phyloP scores from a whole-genome alignment of 1,140 invertebrate genomes.

The Drosophila aff. region DNA sequence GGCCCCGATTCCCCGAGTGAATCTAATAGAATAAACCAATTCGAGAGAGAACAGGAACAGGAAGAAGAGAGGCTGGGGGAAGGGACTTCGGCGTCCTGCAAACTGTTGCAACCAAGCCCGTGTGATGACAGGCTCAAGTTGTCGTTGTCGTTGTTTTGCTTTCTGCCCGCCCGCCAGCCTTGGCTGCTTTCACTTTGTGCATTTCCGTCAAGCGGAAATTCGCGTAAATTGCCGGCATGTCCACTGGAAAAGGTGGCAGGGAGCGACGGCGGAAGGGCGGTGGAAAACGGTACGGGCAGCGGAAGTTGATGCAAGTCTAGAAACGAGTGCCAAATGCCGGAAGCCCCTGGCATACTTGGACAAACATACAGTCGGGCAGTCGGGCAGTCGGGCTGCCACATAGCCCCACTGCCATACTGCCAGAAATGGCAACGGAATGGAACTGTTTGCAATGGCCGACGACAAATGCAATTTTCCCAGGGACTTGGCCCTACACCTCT shows the following conservation, averaged over 20 bases:
- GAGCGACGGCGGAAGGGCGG: background rate
- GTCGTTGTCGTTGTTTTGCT: slow-evolving; percentile 38
- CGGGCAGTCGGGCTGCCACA: background rate
- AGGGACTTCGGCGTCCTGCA: background rate
- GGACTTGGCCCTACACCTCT: background rate
- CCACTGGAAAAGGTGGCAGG: slow-evolving; percentile 30
- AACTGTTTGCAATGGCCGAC: slow-evolving; percentile 46
- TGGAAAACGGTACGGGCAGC: slow-evolving; percentile 20
- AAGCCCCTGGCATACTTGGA: slow-evolving; percentile 68
- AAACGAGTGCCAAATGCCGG: slow-evolving; percentile 82
- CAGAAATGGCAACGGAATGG: slow-evolving; percentile 41
- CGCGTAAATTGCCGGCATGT: slow-evolving; percentile 81
- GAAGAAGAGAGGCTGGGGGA: background rate
- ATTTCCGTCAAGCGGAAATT: slow-evolving; percentile 82
- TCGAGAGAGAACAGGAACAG: too few relatives aligned
- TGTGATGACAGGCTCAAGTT: slow-evolving; percentile 54
- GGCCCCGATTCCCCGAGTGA: slow-evolving; percentile 31
- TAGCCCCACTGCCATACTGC: background rate
- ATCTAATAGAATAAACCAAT: slow-evolving; percentile 47
- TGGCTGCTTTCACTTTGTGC: slow-evolving; percentile 78
- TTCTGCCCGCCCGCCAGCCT: slow-evolving; percentile 8
- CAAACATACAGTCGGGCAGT: slow-evolving; percentile 10
- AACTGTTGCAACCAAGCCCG: slow-evolving; percentile 42
- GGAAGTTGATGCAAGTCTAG: slow-evolving; percentile 82
- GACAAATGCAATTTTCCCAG: slow-evolving; percentile 69